Conservation (phyloP, 2,113 vertebrate genomes). For the Campylorhamphus procurvoides region DNA sequence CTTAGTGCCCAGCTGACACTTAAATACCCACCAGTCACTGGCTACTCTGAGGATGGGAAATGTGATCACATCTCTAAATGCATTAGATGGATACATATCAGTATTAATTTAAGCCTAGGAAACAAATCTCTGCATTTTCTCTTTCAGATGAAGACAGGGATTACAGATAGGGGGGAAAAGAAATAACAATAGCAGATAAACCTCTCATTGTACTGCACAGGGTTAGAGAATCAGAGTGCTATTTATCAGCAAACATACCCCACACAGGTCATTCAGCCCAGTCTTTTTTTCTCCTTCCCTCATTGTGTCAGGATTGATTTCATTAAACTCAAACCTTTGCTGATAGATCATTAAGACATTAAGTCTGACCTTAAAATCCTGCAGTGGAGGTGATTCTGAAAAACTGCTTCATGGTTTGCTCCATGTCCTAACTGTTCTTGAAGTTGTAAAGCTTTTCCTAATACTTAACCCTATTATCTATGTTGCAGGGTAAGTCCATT, state of each 20-base stretch:
- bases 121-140: neutral
- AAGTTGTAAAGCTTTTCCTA: conserved; percentile 2
- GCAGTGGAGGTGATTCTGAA: neutral
- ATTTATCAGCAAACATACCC: neutral
- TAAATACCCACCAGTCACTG: neutral
- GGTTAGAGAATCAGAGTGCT: neutral
- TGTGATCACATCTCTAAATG: conserved; percentile 4
- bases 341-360: neutral
- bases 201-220: neutral
- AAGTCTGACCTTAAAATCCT: neutral
- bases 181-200: neutral
- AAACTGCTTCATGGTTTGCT: neutral
- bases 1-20: neutral
- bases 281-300: neutral
- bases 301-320: neutral
- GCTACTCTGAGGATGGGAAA: neutral
- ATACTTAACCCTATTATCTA: conserved; percentile 28
- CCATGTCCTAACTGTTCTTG: neutral
- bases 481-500: neutral
- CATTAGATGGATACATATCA: neutral
- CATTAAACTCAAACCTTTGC: neutral
- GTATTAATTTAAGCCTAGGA: conserved; percentile 17
- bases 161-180: neutral
- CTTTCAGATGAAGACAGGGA: neutral
- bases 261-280: neutral